These are phyloP conservation scores for Rostratula benghalensis DNA, from an alignment of 2,113 vertebrate species.

Conservation along the genomic window DNA sequence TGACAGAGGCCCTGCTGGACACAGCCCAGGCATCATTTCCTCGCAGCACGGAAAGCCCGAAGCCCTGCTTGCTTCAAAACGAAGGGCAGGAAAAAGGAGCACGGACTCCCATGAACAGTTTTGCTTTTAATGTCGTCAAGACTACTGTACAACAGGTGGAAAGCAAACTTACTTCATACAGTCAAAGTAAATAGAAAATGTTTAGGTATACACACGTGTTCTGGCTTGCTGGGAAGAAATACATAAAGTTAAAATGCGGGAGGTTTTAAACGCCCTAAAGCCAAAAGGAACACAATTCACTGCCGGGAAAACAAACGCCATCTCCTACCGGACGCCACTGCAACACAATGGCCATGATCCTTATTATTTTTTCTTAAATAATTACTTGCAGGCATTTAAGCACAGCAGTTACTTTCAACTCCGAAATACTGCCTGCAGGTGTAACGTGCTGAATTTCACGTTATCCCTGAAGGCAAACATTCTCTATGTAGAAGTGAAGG, in stretches of 20 bases:
- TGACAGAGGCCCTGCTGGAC: neutral
- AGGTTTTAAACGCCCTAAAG: constrained; percentile 27
- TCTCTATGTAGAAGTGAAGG: neutral
- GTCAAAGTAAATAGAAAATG: constrained; percentile 70
- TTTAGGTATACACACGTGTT: constrained; percentile 41
- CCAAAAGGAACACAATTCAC: constrained; percentile 40
- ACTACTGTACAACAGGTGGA: constrained; percentile 55
- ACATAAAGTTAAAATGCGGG: constrained; percentile 36
- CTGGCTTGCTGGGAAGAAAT: constrained; percentile 56
- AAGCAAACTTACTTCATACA: constrained; percentile 50
- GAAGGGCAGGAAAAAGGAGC: neutral
- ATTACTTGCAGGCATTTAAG: constrained; percentile 40
- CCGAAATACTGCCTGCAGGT: constrained; percentile 11
- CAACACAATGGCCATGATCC: constrained; percentile 27
- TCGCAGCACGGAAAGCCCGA: rapidly evolving
- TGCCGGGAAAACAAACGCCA: constrained; percentile 5
- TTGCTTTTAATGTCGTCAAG: constrained; percentile 70
- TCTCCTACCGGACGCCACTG: constrained; percentile 40
- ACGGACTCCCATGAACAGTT: neutral
- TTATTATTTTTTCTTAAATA: constrained; percentile 62
- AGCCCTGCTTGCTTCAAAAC: neutral
- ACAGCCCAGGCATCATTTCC: neutral
- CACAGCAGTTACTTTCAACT: constrained; percentile 30
- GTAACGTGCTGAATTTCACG: neutral
- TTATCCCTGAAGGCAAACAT: constrained; percentile 20